Base-by-base conservation (phyloP, 2,888 invertebrate genomes). In the Papilio gigon region DNA sequence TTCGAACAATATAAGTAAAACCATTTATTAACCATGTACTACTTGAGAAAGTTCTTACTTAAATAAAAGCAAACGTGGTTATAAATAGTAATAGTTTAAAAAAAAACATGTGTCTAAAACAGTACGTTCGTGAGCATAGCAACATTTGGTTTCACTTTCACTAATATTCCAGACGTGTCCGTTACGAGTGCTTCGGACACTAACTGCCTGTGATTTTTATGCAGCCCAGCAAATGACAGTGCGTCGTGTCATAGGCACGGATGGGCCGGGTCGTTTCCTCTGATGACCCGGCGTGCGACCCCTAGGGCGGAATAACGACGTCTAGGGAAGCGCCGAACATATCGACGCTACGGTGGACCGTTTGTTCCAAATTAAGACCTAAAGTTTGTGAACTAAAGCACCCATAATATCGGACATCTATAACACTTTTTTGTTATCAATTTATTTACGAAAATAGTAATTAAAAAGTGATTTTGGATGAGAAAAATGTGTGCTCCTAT, bases 231-330 rank as follows among this genome's bases (percentile, higher is more conserved):
- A 63, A 68, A 68, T 68, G 62, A 67, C 62, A 63, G 76, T 68
- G 72, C 77, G 76, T 77, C 78, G 79, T 84, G 84, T 85, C 84
- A 85, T 83, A 84, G 84, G 79, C 84, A 84, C 77, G 81, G 81
- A 77, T 80, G 79, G 80, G 74, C 77, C 77, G 79, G 80, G 78
- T 84, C 82, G 80, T 78, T 81, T 80, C 80, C 84, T 81, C 80
- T 84, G 86, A 87, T 85, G 88, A 87, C 84, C 86, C 81, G 78
- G 79, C 83, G 77, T 78, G 77, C 82, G 79, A 84, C 83, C 88
- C 82, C 84, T 81, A 80, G 84, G 80, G 82, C 77, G 67, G 67
- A 47, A 27, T 67, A 68, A 59, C 30, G 65, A 65, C 60, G 71
- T 76, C 71, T 78, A 82, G 80, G 74, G 79, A 74, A 72, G 80